Conservation (phyloP, 64 coral and sea anemone species). For the Anthopleura sola region DNA sequence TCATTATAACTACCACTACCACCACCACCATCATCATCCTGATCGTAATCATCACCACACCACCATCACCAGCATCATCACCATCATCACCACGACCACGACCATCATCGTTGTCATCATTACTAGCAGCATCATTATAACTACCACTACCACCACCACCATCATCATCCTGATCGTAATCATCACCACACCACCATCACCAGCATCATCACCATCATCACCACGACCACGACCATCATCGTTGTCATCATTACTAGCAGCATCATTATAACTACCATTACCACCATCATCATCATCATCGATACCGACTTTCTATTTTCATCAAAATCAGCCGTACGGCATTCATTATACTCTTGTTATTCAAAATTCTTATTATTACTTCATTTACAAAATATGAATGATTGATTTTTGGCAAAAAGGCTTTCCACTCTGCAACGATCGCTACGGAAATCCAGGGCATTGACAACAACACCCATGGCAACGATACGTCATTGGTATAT, state of each 20-base stretch:
- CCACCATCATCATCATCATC: neutral
- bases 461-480: too few relatives aligned
- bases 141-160: neutral
- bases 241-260: neutral
- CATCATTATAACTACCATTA: neutral
- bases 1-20: neutral
- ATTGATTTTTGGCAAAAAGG: too few relatives aligned
- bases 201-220: neutral
- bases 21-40: neutral
- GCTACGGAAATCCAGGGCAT: too few relatives aligned
- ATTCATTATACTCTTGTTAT: too few relatives aligned
- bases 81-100: neutral
- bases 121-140: neutral
- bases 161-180: neutral
- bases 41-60: neutral
- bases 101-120: neutral
- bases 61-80: neutral
- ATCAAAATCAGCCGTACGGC: too few relatives aligned
- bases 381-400: too few relatives aligned
- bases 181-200: neutral
- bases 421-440: too few relatives aligned
- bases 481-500: too few relatives aligned
- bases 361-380: too few relatives aligned
- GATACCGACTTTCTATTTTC: neutral
- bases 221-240: neutral